A percentile compares a stretch with the other conserved stretches of the same genome.
phyloP scores from a whole-genome alignment of 2,797 vertebrate genomes.

The Coregonus ussuriensis region DNA sequence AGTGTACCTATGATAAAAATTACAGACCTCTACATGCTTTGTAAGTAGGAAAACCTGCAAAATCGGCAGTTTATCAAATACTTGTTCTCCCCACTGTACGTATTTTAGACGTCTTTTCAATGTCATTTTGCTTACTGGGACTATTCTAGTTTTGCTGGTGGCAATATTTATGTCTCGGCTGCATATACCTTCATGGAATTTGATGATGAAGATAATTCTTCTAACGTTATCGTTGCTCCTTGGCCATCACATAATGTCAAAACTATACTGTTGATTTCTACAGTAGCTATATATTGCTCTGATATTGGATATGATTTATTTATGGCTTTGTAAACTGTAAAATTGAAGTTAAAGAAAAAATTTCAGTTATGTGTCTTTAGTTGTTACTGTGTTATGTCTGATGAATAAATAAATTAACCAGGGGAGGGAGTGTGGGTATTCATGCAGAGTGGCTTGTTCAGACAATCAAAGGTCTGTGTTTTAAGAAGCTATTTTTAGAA shows the following conservation, averaged over 20 bases:
- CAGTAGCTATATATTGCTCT: not conserved
- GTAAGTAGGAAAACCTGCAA: too few species aligned
- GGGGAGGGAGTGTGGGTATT: conserved; percentile 49
- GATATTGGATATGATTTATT: not conserved
- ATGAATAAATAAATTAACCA: conserved; percentile 54
- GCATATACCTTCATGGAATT: not conserved
- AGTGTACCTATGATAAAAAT: too few species aligned
- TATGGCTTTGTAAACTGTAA: not conserved
- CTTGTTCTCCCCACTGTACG: too few species aligned
- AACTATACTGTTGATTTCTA: not conserved
- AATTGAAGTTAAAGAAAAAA: not conserved
- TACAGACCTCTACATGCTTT: too few species aligned
- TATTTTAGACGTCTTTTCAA: too few species aligned
- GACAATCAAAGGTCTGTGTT: conserved; percentile 72
- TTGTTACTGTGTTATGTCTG: conserved; percentile 55
- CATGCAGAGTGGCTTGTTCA: conserved; percentile 52
- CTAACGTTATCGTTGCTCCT: too few species aligned
- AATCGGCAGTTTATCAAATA: too few species aligned
- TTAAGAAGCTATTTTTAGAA: conserved; percentile 75
- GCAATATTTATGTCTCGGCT: too few species aligned
- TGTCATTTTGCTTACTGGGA: too few species aligned
- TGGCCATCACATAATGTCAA: too few species aligned
- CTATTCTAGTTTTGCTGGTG: too few species aligned
- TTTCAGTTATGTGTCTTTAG: conserved; percentile 45
- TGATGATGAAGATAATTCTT: not conserved